Conservation (phyloP, 2,797 vertebrate species). For the Sebastes hubbsi region DNA sequence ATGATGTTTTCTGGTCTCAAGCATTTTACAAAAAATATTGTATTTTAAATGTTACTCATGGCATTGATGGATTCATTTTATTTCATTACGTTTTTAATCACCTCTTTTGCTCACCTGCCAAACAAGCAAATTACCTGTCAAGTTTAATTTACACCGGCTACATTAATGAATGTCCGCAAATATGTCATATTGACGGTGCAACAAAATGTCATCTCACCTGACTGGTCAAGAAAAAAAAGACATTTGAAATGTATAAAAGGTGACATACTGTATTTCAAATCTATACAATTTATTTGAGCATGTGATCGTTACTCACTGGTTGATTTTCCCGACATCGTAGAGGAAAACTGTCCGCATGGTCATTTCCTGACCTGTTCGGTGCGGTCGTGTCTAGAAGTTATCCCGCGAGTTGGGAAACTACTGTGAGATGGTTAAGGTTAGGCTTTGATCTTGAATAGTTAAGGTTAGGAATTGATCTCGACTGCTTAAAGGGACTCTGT, state of each 20-base stretch:
- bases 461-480: no score
- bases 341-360: neutral
- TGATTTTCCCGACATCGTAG: neutral
- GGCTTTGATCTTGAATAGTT: no score
- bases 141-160: neutral
- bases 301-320: neutral
- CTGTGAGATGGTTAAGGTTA: accelerated
- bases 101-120: neutral
- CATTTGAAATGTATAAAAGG: neutral
- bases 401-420: accelerated
- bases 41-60: neutral
- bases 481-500: no score
- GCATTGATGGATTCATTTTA: neutral
- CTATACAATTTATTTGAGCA: neutral
- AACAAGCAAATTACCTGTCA: constrained; percentile 7
- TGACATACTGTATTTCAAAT: neutral
- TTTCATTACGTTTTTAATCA: constrained; percentile 6
- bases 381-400: neutral
- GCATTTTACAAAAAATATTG: neutral
- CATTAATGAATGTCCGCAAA: neutral
- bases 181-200: neutral
- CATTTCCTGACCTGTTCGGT: neutral
- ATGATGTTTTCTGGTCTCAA: neutral
- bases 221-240: neutral
- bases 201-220: constrained; percentile 1